Evolutionary conservation across 2,888 invertebrate species (phyloP), one percentile per base, ranked within the genome.

Genomic region (Microplitis manilae): DNA sequence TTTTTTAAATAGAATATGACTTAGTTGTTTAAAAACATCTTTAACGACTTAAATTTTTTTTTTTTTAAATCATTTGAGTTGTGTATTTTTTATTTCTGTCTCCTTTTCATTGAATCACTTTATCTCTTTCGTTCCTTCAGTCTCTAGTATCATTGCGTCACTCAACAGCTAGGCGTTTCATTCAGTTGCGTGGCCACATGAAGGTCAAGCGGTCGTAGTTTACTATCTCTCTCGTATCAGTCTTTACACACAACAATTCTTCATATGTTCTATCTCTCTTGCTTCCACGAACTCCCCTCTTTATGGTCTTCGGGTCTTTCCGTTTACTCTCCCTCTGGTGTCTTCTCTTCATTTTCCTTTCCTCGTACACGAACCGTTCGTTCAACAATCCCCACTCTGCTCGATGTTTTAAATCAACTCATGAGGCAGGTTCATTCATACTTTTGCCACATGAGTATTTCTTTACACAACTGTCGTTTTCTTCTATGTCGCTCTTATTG

Each of bases 201-300:
- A 89, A 89, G 89, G 89, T 89, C 89, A 89, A 88, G 86, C 87
- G 87, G 86, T 87, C 88, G 87, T 72, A 62, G 68, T 64, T 73
- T 73, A 41, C 62, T 73, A 68, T 72, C 76, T 68, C 68, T 41
- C 68, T 74, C 61, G 20, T 30, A 40, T 9, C 40, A 59, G 7
- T 39, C 20, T 62, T 15, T 73, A 40, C 59, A 30, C 30, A 61
- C 68, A 38, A 50, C 75, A 38, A 68, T 73, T 73, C 64, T 62
- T 73, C 61, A 68, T 20, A 68, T 75, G 75, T 80, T 64, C 68
- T 68, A 69, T 79, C 70, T 41, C 71, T 75, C 77, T 78, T 20
- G 40, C 72, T 41, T 67, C 61, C 20, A 73, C 74, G 67, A 59
- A 73, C 50, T 67, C 75, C 59, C 38, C n/a, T 69, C 62, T 77